These are phyloP conservation scores for Clitarchus hookeri DNA, from an alignment of 2,888 invertebrate genomes.

Conservation along the genomic window DNA sequence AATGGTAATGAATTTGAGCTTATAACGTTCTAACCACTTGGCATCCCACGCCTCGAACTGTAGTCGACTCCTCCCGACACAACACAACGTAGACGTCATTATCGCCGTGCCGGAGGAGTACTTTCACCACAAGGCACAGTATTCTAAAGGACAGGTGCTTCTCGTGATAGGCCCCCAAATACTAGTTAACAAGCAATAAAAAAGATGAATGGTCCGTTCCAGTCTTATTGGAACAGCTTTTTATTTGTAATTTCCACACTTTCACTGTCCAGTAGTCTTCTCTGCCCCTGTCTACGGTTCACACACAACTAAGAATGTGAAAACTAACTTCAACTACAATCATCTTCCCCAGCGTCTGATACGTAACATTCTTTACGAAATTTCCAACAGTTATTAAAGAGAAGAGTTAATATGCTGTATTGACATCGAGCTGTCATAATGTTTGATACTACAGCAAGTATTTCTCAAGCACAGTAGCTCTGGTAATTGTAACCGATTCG, in stretches of 20 bases:
- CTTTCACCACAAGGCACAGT: background rate
- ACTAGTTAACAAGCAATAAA: background rate
- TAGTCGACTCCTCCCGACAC: background rate
- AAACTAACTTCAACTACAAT: too few relatives aligned
- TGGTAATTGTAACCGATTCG: too few relatives aligned
- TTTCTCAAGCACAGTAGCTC: too few relatives aligned
- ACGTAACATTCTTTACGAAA: too few relatives aligned
- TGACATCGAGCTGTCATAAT: too few relatives aligned
- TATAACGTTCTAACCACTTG: background rate
- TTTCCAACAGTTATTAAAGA: too few relatives aligned
- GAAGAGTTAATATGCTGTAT: too few relatives aligned
- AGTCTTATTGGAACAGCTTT: background rate
- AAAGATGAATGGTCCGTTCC: background rate
- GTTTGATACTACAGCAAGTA: too few relatives aligned
- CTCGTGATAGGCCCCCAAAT: background rate
- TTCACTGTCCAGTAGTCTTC: background rate
- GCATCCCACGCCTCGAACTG: background rate
- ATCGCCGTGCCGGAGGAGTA: background rate
- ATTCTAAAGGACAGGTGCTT: background rate
- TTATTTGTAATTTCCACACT: background rate
- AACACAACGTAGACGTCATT: background rate
- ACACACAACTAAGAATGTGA: background rate
- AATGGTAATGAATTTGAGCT: background rate
- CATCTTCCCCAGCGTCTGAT: too few relatives aligned
- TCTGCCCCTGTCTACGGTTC: background rate